Base-by-base conservation (phyloP, 2,888 invertebrate species). In the Watsonalla binaria region DNA sequence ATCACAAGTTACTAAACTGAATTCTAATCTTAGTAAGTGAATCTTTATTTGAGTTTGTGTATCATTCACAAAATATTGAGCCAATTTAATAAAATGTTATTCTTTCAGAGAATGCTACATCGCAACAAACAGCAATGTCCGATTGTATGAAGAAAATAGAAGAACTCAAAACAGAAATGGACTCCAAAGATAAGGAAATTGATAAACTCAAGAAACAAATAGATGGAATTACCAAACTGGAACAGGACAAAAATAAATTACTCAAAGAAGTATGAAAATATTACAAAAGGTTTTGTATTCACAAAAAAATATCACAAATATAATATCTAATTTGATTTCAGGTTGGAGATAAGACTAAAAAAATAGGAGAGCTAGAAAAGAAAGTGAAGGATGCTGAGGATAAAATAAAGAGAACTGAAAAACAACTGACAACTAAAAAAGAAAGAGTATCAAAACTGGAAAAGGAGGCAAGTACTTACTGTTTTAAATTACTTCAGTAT, bases 311-410 rank as follows among this genome's bases (percentile, higher is more conserved):
- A 52, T 13, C n/a, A 34, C 45, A 7, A 6, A 53, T 46, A 14
- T 46, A 34, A 52, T 46, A 51, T 57, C 49, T 49, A 60, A n/a
- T 15, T 54, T 49, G 11, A 13, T 75, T 82, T 46, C 61, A 94
- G 94, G 86, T 93, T 52, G 92, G 92, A 59, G 93, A 93, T 64
- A 93, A 93, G 70, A 81, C 92, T 46, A 92, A 92, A 61, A 94
- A 94, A 70, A 81, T 94, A 49, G 78, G 82, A 46, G 94, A 94
- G 46, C 74, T 94, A 66, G 94, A 95, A 76, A 93, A 92, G 66
- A 94, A 94, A 81, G 67, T 94, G 0, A 94, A 93, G 71, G 94
- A 94, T 63, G 79, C 91, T 15, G 95, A 95, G 62, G 94, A 94
- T n/a, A 94, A 93, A 78, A 85, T 84, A 51, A 93, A 91, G 69